These are phyloP conservation scores for Malachius bipustulatus DNA, from an alignment of 2,888 invertebrate genomes.

Conservation along the genomic window DNA sequence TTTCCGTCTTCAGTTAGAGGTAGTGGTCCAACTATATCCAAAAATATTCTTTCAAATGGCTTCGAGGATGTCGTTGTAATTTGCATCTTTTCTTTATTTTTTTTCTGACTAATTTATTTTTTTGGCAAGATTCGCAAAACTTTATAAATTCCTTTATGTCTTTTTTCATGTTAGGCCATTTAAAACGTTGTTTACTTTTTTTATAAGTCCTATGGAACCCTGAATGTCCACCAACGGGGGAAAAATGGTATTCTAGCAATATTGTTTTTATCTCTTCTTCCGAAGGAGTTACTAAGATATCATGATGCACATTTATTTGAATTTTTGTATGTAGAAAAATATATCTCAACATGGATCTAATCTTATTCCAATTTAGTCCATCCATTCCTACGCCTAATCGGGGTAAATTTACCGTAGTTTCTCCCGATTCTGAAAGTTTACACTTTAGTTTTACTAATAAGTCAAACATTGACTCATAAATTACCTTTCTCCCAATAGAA, in stretches of 20 bases:
- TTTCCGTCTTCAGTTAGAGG: constrained; percentile 8
- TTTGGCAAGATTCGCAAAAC: constrained; percentile 26
- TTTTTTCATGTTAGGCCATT: constrained; percentile 26
- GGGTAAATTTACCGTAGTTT: constrained; percentile 5
- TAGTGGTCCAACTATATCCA: constrained; percentile 26
- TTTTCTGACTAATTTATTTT: constrained; percentile 21
- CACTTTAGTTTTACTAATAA: constrained; percentile 6
- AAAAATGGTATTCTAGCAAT: constrained; percentile 19
- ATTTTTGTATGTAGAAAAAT: constrained; percentile 18
- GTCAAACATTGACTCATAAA: constrained; percentile 8
- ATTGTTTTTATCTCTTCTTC: constrained; percentile 18
- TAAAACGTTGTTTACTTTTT: constrained; percentile 21
- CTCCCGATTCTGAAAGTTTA: not conserved
- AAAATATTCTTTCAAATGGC: constrained; percentile 23
- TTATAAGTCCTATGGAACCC: constrained; percentile 22
- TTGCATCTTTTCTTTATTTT: constrained; percentile 24
- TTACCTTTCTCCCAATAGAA: constrained; percentile 5
- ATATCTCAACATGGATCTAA: constrained; percentile 15
- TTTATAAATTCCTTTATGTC: constrained; percentile 26
- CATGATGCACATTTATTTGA: constrained; percentile 17
- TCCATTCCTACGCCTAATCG: constrained; percentile 6
- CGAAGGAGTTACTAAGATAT: constrained; percentile 11
- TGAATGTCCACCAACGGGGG: constrained; percentile 18
- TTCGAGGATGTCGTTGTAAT: constrained; percentile 23
- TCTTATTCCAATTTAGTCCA: constrained; percentile 11